A percentile compares a stretch with the other conserved stretches of the same genome.
Evolutionary conservation across 2,113 vertebrate species (phyloP).

Genomic region (Okapia johnstoni): DNA sequence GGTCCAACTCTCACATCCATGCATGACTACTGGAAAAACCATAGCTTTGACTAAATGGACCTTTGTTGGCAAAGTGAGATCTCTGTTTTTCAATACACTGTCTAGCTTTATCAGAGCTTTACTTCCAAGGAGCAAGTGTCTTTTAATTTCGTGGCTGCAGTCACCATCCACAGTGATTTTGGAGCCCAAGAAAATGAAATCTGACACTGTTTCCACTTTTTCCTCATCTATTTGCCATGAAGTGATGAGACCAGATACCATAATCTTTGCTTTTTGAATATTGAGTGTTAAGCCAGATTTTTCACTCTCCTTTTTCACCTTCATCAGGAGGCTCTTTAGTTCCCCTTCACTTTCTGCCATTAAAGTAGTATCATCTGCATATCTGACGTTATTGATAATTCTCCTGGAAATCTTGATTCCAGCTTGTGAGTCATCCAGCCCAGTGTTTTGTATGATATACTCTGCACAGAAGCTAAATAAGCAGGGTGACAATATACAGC

Average conservation of each 20-base stretch:
- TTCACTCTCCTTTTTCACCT: neutral
- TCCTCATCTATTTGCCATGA: neutral
- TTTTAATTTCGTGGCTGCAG: neutral
- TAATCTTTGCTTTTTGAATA: neutral
- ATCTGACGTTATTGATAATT: neutral
- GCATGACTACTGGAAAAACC: neutral
- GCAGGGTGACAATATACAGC: neutral
- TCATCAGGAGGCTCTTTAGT: neutral
- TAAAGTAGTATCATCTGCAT: neutral
- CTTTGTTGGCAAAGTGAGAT: neutral
- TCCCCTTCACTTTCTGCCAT: neutral
- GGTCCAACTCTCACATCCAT: neutral
- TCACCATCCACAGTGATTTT: neutral
- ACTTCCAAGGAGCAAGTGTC: neutral
- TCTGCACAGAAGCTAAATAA: neutral
- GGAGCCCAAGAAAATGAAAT: neutral
- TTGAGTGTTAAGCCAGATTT: neutral
- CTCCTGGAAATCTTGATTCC: neutral
- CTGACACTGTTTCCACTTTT: neutral
- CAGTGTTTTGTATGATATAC: neutral
- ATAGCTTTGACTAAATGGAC: neutral
- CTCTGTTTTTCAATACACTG: neutral
- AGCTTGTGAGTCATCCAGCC: neutral
- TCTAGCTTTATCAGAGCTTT: neutral
- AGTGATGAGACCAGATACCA: neutral